Evolutionary conservation across 2,113 vertebrate species (phyloP), one percentile per base, ranked within the genome.

Genomic region (Chaenogobius annularis): DNA sequence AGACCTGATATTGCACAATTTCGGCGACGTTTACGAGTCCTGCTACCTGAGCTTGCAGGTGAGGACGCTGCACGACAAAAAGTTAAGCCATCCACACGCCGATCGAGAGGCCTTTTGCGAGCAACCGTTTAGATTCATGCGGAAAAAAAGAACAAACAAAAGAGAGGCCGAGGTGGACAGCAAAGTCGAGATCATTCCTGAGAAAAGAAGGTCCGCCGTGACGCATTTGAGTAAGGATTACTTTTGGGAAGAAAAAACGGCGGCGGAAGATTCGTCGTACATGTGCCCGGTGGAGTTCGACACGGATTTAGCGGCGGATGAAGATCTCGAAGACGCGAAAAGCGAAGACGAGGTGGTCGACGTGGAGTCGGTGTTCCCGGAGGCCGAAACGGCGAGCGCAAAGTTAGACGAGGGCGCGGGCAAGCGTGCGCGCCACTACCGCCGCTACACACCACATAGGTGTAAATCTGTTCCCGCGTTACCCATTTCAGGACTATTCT

Each of bases 201-300:
- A 19, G 20, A 76, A 74, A 56, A 68, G 76, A 10, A 69, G 26
- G 44, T 26, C 0, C 17, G 62, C 63, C 1, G 26, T 47, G 23
- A 80, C 46, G n/a, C 56, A 31, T 0, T 5, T 6, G 6, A 1
- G 40, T 3, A 12, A 1, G 1, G 61, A 56, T 1, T 48, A 0
- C 0, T 1, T 22, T 0, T 14, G 20, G 47, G 10, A 40, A 20
- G 70, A 66, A 0, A 10, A 17, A 0, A 55, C 79, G 3, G 56
- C 6, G 11, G 22, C 14, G 20, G 55, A 23, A 26, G 55, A 9
- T 3, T 54, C 72, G 37, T 82, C 80, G 0, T 80, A 83, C 69
- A 80, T 68, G 74, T 83, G 83, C 70, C 83, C 80, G 0, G 71
- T 85, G 13, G 80, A 80, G 1, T 77, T 47, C 17, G 80, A 82